Evolutionary conservation across 1,140 invertebrate species (phyloP).

Genomic region (Vanessa tameamea): DNA sequence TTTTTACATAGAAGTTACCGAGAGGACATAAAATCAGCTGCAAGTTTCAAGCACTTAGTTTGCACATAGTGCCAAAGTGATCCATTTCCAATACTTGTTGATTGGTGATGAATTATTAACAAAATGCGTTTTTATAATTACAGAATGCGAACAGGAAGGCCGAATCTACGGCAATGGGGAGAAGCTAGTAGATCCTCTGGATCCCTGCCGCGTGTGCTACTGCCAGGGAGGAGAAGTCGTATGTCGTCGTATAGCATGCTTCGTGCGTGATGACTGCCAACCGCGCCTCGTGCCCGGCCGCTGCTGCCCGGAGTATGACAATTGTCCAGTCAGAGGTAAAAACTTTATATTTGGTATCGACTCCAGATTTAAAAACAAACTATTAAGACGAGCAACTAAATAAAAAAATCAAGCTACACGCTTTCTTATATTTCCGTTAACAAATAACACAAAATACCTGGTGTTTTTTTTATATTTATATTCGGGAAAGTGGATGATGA

Average conservation of each 20-base stretch:
- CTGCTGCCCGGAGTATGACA: constrained; percentile 90
- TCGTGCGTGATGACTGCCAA: constrained; percentile 86
- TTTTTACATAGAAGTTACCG: background rate
- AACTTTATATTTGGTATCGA: background rate
- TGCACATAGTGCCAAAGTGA: too few relatives aligned
- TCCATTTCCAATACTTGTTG: too few relatives aligned
- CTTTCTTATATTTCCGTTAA: too few relatives aligned
- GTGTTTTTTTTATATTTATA: too few relatives aligned
- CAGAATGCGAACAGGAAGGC: constrained; percentile 89
- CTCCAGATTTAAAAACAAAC: too few relatives aligned
- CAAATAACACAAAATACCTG: too few relatives aligned
- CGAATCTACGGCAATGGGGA: constrained; percentile 88
- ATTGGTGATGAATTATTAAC: too few relatives aligned
- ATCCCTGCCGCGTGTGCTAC: constrained; percentile 89
- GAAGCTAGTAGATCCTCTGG: constrained; percentile 84
- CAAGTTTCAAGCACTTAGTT: background rate
- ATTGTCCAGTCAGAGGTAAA: constrained; percentile 85
- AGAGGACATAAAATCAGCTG: background rate
- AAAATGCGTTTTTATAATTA: constrained; percentile 28
- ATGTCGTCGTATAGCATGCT: constrained; percentile 88
- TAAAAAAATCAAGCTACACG: too few relatives aligned
- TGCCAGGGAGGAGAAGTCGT: constrained; percentile 89
- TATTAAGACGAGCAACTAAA: too few relatives aligned
- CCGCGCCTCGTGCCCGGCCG: constrained; percentile 84
- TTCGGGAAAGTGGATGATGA: too few relatives aligned